Evolutionary conservation across 2,888 invertebrate genomes (phyloP), one percentile per base, ranked within the genome.

Genomic region (Zaprionus bogoriensis): DNA sequence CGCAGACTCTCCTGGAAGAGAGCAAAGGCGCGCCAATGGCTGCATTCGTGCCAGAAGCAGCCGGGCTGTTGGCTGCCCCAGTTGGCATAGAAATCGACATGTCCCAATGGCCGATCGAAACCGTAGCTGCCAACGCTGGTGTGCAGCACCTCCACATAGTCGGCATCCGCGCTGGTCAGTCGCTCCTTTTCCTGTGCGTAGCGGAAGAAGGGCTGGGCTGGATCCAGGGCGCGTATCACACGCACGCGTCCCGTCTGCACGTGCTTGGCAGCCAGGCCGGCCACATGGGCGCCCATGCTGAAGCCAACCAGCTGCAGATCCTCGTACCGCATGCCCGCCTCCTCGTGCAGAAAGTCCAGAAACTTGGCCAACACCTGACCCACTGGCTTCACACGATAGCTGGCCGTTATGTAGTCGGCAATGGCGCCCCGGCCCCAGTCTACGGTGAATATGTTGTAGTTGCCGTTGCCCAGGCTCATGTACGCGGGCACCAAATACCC

Each of bases 111-210:
- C 61, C 79, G 87, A 76, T 90, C 90, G 65, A 87, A 89, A n/a
- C 89, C 89, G 62, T 90, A 90, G 22, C 87, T 85, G 32, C 89
- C 89, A 4, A 92, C 93, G 68, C 94, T 93, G 0, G 95, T 94
- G 83, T 96, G 96, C 59, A 96, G 93, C 1, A 95, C 93, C 83
- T 95, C 95, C 1, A 94, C 95, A 82, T 95, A 95, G 38, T 91
- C 89, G 0, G 95, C 95, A 88, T 95, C 95, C 6, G 89, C 91
- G 30, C 88, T 88, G 52, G 94, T 94, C 14, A 96, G 88, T 1
- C 89, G 87, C 22, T 87, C 87, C 4, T 70, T 65, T n/a, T 69
- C 65, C 46, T 81, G 77, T 5, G 88, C 80, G 45, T 80, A 89
- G 5, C 83, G 87, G 17, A 90, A 90, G 44, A 88, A 74, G 0